A percentile compares a stretch with the other conserved stretches of the same genome.
Evolutionary conservation across 2,888 invertebrate species (phyloP).

Genomic region (Drosophila helvetica): DNA sequence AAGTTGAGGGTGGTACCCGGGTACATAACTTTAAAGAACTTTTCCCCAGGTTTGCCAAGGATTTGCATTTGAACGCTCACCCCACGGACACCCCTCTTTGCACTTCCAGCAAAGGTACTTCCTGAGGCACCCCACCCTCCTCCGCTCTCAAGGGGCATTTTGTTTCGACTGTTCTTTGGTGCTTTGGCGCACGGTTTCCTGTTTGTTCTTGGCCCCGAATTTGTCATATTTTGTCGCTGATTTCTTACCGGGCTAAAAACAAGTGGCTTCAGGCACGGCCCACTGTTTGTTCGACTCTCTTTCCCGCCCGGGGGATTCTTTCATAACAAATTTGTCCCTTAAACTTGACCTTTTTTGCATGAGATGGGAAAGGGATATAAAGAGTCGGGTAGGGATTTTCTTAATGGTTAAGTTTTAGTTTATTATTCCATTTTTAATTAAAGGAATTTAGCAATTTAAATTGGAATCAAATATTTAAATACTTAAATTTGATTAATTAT

Average conservation of each 20-base stretch:
- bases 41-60: constrained; percentile 63
- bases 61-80: constrained; percentile 75
- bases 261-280: constrained; percentile 41
- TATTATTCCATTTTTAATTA: neutral
- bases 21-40: constrained; percentile 67
- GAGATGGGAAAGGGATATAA: neutral
- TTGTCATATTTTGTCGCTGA: constrained; percentile 76
- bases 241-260: constrained; percentile 56
- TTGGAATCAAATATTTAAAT: too few species aligned
- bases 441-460: neutral
- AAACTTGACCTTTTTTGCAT: constrained; percentile 28
- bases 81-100: neutral
- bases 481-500: too few species aligned
- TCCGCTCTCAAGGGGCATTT: constrained; percentile 51
- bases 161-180: constrained; percentile 52
- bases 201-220: constrained; percentile 72
- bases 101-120: constrained; percentile 36
- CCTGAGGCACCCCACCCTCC: neutral
- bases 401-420: neutral
- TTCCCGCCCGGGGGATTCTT: constrained; percentile 19
- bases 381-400: neutral
- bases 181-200: constrained; percentile 50
- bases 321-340: constrained; percentile 53
- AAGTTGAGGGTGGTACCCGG: constrained; percentile 55
- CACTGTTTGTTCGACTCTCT: constrained; percentile 40